phyloP scores from a whole-genome alignment of 2,113 vertebrate species.

The Athene noctua region DNA sequence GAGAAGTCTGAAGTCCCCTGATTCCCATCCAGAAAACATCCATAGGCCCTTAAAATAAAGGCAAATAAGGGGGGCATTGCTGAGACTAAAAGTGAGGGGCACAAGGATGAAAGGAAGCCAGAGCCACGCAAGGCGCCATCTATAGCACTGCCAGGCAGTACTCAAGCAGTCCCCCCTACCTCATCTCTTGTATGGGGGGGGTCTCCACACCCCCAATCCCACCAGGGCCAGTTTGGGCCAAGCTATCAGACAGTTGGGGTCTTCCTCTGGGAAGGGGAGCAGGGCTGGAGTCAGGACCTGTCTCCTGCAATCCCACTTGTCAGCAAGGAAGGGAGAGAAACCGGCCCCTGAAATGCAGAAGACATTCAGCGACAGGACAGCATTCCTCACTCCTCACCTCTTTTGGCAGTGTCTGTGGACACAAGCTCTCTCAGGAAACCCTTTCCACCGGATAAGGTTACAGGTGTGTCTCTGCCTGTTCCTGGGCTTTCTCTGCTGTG shows the following conservation, averaged over 20 bases:
- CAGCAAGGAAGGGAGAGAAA: neutral
- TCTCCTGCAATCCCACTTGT: neutral
- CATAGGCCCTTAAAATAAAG: neutral
- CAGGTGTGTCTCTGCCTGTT: neutral
- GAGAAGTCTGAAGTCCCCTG: neutral
- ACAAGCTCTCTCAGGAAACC: neutral
- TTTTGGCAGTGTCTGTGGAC: neutral
- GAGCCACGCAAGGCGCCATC: rapidly evolving
- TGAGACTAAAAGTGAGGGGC: rapidly evolving
- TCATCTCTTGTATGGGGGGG: rapidly evolving
- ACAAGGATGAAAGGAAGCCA: neutral
- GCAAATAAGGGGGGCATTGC: neutral
- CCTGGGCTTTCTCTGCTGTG: rapidly evolving
- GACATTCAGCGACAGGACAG: neutral
- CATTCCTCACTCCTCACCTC: neutral
- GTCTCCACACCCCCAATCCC: neutral
- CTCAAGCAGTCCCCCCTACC: rapidly evolving
- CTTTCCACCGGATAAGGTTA: rapidly evolving
- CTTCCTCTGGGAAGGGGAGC: neutral
- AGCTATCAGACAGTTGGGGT: rapidly evolving
- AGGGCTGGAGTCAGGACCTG: neutral
- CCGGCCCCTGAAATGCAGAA: rapidly evolving
- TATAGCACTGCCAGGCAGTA: neutral
- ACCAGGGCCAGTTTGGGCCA: neutral
- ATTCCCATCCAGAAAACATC: neutral